Evolutionary conservation across 2,797 vertebrate genomes (phyloP).

Genomic region (Cheirogaleus major): DNA sequence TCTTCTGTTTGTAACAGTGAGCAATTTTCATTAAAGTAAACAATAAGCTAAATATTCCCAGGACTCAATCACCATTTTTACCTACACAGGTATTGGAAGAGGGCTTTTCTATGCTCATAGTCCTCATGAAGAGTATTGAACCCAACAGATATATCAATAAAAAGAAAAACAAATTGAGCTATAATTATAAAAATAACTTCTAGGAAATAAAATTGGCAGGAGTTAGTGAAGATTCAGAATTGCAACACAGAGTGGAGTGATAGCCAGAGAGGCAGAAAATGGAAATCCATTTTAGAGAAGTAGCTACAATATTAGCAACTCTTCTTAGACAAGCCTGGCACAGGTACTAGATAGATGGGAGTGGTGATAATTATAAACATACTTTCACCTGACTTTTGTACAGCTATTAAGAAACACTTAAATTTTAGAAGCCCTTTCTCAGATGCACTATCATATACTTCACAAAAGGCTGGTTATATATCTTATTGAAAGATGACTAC

Average conservation of each 20-base stretch:
- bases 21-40: not conserved
- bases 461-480: not conserved
- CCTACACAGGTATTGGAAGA: not conserved
- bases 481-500: not conserved
- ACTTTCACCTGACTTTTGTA: constrained; percentile 31
- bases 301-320: not conserved
- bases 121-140: not conserved
- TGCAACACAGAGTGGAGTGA: not conserved
- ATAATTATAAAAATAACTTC: not conserved
- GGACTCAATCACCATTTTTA: not conserved
- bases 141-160: not conserved
- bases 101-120: not conserved
- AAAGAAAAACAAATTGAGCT: not conserved
- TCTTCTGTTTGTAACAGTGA: not conserved
- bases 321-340: not conserved
- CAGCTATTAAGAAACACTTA: constrained; percentile 20
- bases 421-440: constrained; percentile 31
- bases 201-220: constrained; percentile 6
- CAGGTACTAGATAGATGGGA: not conserved
- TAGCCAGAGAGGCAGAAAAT: not conserved
- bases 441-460: not conserved
- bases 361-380: not conserved
- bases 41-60: not conserved
- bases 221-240: not conserved
- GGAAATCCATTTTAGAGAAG: not conserved